Evolutionary conservation across 92 coral and sea anemone genomes (phyloP), one percentile per base, ranked within the genome.

Genomic region (Galaxea fascicularis): DNA sequence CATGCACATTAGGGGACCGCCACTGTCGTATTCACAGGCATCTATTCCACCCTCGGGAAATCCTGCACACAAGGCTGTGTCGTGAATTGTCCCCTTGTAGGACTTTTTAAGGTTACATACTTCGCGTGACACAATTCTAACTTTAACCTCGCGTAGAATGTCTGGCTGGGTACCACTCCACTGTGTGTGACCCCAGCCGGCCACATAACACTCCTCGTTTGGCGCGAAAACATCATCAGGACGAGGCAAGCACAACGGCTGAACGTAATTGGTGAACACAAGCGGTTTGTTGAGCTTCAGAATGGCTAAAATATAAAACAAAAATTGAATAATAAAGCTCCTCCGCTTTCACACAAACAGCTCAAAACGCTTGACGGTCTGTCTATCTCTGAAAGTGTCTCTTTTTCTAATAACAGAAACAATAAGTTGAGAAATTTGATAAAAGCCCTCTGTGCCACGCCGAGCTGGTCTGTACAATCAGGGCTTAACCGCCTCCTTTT

Each of bases 1-100:
- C 82, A 78, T 58, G 62, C 98, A 94, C 15, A 90, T 87, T 57
- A 94, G 94, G 75, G 95, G 92, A 51, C 98, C 98, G 22, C 98
- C 98, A 58, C 98, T 94, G 76, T 94, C 98, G 57, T 87, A 94
- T 71, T 94, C 95, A 79, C 98, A 94, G 35, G 98, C 90, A 76
- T 94, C 98, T 5, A 68, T 63, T 10, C 76, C 84, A 0, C 98
- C 98, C 77, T 85, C 45, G 35, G 89, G 89, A 83, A 77, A 89
- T 53, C 98, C 98, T 74, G 98, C 98, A 59, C 98, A 94, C 49
- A 94, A 0, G 29, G 95, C 98, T 0, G 98, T 94, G 84, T 70
- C 89, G 67, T 94, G 98, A 16, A 94, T 90, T 12, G 96, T 94
- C 56, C 95, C 95, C 72, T 94, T 93, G 91, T 94, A 94, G 14